Evolutionary conservation across 2,888 invertebrate genomes (phyloP), one percentile per base, ranked within the genome.

Genomic region (Caenorhabditis wallacei): DNA sequence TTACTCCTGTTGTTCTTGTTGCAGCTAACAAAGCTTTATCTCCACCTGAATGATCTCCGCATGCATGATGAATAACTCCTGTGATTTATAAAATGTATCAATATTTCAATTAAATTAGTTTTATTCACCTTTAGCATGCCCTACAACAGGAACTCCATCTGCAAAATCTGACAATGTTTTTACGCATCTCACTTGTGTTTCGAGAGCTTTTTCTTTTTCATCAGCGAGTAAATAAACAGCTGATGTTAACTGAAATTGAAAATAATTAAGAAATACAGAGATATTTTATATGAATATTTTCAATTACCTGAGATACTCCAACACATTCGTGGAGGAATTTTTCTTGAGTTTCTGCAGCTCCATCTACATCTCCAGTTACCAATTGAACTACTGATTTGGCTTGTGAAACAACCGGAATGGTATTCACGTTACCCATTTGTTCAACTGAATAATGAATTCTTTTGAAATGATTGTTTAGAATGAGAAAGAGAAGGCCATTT

Each of bases 1-100:
- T 61, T 22, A 61, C 59, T 24, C 59, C 59, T 16, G 59, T 61
- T 3, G 59, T 61, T 61, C 59, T 61, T 24, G 59, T 61, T 16
- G 59, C 59, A 16, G 43, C 43, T 4, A 40, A 8, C 0, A 61
- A 5, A 37, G 59, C 59, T 22, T 61, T 61, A 24, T 61, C 43
- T 43, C 59, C 59, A 10, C 59, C 59, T 61, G 40, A 40, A 40
- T 61, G 59, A 61, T 61, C 59, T 4, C 59, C 59, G 8, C 16
- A 13, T 7, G 37, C 13, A 24, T 61, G 59, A 24, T 61, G 59
- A 43, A 61, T 24, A 3, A 24, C 40, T 43, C 59, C 59, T 53
- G 22, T 20, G 24, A 11, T 22, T 22, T 22, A 51, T 18, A 18
- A 1, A 24, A 2, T 2, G 7, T 24, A n/a, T n/a, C n/a, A n/a